Evolutionary conservation across 2,113 vertebrate genomes (phyloP), one percentile per base, ranked within the genome.

Genomic region (Oryzias woworae): DNA sequence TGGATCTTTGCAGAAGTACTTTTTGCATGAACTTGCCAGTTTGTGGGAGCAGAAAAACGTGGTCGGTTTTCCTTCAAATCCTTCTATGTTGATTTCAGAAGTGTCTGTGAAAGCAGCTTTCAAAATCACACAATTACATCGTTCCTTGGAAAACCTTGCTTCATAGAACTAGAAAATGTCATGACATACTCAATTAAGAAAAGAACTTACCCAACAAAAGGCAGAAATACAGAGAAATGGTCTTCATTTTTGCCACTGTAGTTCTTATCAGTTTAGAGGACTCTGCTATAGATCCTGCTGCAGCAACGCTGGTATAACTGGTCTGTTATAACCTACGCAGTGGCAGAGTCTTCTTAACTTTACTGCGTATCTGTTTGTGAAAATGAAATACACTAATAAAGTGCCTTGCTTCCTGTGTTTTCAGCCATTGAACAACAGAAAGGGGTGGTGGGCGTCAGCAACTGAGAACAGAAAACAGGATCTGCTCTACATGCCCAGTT

Each of bases 1-100:
- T 1, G 45, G n/a, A 28, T 44, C 4, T 7, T 18, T 80, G 66
- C 88, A 88, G 23, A 89, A 12, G 71, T 89, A 87, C 54, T 87
- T 89, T 0, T 22, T 0, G 10, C 65, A 31, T 0, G 2, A 3
- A 1, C 0, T 0, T 0, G 86, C 88, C 2, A 65, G 0, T 2
- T 0, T 47, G 58, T 85, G 78, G 5, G 66, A 70, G 72, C 81
- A 85, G 2, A 1, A 5, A 52, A 89, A 71, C 1, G 71, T 68
- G 15, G 87, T 31, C 0, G 63, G 23, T 54, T 57, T 66, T 3
- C 81, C 42, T 14, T 77, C 72, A 0, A 60, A 13, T 51, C 67
- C 76, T 2, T 72, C 49, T 10, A 54, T 22, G 0, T 20, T 23
- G 22, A 77, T 53, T 4, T 1, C 20, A 28, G 22, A n/a, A 36